phyloP scores from a whole-genome alignment of 2,797 vertebrate species.

The Arctocebus calabarensis region DNA sequence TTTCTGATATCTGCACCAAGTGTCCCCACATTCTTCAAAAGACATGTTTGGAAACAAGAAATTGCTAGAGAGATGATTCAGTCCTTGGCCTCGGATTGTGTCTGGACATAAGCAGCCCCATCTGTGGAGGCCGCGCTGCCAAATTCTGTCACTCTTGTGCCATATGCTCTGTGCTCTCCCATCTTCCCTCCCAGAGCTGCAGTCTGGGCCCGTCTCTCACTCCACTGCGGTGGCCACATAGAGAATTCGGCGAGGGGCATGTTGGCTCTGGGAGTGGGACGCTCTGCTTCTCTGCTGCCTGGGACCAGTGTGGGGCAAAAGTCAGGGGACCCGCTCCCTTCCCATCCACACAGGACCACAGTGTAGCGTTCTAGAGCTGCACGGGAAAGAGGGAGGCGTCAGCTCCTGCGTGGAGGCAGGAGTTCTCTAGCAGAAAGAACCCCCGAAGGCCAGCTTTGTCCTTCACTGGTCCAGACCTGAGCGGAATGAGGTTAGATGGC shows the following conservation, averaged over 20 bases:
- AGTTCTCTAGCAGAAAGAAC: background rate
- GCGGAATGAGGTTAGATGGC: background rate
- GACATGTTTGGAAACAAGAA: conserved; percentile 84
- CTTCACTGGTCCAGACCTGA: background rate
- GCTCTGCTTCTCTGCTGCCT: conserved; percentile 31
- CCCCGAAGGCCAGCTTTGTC: background rate
- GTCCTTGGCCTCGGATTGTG: conserved; percentile 78
- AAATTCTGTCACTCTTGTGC: conserved; percentile 83
- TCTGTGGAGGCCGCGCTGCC: conserved; percentile 77
- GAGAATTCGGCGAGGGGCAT: conserved; percentile 13
- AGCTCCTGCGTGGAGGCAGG: background rate
- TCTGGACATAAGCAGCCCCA: conserved; percentile 84
- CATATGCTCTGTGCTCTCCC: conserved; percentile 75
- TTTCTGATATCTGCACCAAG: background rate
- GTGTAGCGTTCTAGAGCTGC: background rate
- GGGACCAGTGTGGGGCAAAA: background rate
- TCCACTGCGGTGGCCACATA: background rate
- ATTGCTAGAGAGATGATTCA: conserved; percentile 83
- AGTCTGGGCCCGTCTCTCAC: conserved; percentile 80
- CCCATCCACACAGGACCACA: background rate
- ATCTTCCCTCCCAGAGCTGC: conserved; percentile 48
- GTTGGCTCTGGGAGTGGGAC: background rate
- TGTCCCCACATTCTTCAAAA: conserved; percentile 78
- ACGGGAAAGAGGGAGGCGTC: background rate
- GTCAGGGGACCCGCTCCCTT: background rate